Conservation (phyloP, 2,797 vertebrate genomes). For the Adelosebastes latens region DNA sequence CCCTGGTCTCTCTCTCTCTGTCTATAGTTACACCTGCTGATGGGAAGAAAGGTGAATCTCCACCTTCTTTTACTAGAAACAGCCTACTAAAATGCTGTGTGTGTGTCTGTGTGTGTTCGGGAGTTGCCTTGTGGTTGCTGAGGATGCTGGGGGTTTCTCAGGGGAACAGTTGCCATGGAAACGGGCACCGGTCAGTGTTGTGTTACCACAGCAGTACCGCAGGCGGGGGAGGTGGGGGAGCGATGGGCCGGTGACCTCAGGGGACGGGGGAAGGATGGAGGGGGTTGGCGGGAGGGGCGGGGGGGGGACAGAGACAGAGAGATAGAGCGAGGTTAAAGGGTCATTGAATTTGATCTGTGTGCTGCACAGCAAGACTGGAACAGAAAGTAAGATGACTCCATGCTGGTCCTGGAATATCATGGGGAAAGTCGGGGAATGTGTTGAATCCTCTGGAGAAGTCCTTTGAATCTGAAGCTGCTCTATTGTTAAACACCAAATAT, state of each 20-base stretch:
- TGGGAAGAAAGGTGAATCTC: slow-evolving; percentile 73
- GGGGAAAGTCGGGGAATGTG: slow-evolving; percentile 35
- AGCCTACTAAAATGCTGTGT: slow-evolving; percentile 47
- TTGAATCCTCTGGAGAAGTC: slow-evolving; percentile 17
- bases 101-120: slow-evolving; percentile 44
- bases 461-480: neutral
- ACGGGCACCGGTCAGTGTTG: slow-evolving; percentile 83
- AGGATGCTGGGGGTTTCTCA: slow-evolving; percentile 75
- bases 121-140: slow-evolving; percentile 67
- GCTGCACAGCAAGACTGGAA: slow-evolving; percentile 60
- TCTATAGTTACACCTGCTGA: slow-evolving; percentile 72
- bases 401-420: slow-evolving; percentile 53
- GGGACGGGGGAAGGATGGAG: slow-evolving; percentile 57
- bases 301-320: slow-evolving; percentile 16
- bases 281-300: slow-evolving; percentile 43
- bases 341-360: slow-evolving; percentile 79
- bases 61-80: slow-evolving; percentile 71
- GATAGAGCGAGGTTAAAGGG: slow-evolving; percentile 80
- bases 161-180: slow-evolving; percentile 78
- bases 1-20: slow-evolving; percentile 23
- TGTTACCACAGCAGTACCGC: slow-evolving; percentile 80
- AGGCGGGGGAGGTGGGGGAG: slow-evolving; percentile 47
- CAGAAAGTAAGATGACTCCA: slow-evolving; percentile 61
- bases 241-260: slow-evolving; percentile 69
- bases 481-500: neutral